Percentiles rank a stretch among this genome's conserved stretches.
Evolutionary conservation across 2,888 invertebrate species (phyloP).

Genomic region (Ochlodes sylvanus): DNA sequence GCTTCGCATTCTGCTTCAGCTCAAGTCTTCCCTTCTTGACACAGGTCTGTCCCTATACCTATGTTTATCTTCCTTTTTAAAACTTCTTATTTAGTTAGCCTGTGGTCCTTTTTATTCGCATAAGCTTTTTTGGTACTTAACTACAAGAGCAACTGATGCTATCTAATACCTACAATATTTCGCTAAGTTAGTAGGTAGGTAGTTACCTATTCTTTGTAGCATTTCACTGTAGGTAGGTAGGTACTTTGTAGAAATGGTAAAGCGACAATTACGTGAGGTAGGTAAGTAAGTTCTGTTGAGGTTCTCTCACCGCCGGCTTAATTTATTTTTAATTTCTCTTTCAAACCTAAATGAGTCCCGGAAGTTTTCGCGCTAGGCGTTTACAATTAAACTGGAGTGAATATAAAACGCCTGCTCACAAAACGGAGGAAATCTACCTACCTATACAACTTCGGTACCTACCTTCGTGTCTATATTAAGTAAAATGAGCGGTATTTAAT

Average conservation of each 20-base stretch:
- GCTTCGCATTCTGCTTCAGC: no score
- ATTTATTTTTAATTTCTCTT: slow-evolving; percentile 39
- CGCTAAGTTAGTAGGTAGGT: neutral
- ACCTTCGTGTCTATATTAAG: slow-evolving; percentile 3
- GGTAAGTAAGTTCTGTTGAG: slow-evolving; percentile 22
- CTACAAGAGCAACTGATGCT: no score
- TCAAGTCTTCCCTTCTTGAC: no score
- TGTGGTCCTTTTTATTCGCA: no score
- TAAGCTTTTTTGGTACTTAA: no score
- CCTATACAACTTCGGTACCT: neutral
- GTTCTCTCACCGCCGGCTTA: slow-evolving; percentile 30
- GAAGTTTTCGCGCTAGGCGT: slow-evolving; percentile 32
- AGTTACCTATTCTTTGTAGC: neutral
- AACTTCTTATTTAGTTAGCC: no score
- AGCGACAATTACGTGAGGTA: slow-evolving; percentile 33
- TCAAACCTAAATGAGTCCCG: slow-evolving; percentile 37
- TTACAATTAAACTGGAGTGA: slow-evolving; percentile 37
- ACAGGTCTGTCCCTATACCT: no score
- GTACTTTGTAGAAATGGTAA: slow-evolving; percentile 23
- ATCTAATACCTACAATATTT: neutral
- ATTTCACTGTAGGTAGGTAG: neutral
- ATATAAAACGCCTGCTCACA: slow-evolving; percentile 29
- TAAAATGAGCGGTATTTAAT: neutral
- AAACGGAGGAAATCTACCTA: slow-evolving; percentile 26
- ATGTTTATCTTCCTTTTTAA: no score